Base-by-base conservation (phyloP, 2,797 vertebrate genomes). In the Cygnus olor region DNA sequence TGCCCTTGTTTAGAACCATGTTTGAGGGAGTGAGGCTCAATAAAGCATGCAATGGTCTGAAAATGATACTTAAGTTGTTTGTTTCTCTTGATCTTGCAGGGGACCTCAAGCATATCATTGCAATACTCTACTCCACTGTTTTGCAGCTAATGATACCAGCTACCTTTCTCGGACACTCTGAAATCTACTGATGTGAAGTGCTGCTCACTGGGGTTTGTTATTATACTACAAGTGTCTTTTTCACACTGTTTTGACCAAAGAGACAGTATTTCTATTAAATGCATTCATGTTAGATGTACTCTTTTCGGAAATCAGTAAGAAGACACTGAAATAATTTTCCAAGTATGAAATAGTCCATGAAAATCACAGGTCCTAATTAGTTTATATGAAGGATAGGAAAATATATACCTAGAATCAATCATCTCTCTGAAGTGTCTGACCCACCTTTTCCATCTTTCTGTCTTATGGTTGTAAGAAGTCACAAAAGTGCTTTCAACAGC, bases 221-320 rank as follows among this genome's bases (percentile, higher is more conserved):
- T 73, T 19, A 25, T 5, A 32, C 27, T 1, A 36, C 28, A 66
- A 76, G 5, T 34, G 20, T 28, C 28, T 22, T 63, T 28, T 45
- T 22, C 44, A 78, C 27, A 10, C 8, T 71, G 25, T 19, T 53
- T 74, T 61, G 10, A 76, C 30, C 30, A 47, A 80, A 78, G 66
- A 47, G 32, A 47, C 14, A 60, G 53, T 30, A 68, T 36, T 57
- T 64, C 22, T 57, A 68, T 27, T 57, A 90, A 86, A 79, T 7
- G 6, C 32, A 25, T 36, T 51, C 0, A 86, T 27, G 36, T 78
- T 6, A 44, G 11, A 32, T 2, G 12, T 2, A 11, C 2, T 2
- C 42, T 74, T 89, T 76, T 53, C 22, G 65, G 25, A 27, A 45
- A 51, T 10, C 45, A 54, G 12, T 8, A 74, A 53, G 20, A 72